These are phyloP conservation scores for Magallana angulata DNA, from an alignment of 1,140 invertebrate genomes.

Conservation along the genomic window DNA sequence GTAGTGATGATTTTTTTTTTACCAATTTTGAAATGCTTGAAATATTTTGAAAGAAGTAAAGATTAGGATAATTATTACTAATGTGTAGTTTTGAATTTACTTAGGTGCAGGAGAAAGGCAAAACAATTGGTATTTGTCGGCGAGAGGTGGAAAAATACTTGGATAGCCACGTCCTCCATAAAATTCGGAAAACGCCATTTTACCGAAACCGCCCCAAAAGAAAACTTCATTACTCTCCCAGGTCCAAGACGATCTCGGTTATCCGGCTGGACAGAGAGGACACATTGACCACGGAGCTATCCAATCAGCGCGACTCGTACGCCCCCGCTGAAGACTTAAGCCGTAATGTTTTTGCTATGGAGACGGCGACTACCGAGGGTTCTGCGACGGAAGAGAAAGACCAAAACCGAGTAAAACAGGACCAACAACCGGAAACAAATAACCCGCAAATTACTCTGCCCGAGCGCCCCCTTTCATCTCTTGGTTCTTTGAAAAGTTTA, in stretches of 20 bases:
- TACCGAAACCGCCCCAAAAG: constrained; percentile 9
- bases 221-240: background rate
- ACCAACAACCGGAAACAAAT: background rate
- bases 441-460: background rate
- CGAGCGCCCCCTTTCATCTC: background rate
- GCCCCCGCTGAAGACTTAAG: background rate
- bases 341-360: background rate
- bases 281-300: background rate
- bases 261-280: background rate
- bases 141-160: constrained; percentile 1
- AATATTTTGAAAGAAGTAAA: no score
- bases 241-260: background rate
- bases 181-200: constrained; percentile 25
- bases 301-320: background rate
- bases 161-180: background rate
- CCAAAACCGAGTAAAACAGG: background rate
- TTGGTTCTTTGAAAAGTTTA: background rate
- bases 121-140: constrained; percentile 27
- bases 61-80: background rate
- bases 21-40: no score
- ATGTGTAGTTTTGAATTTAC: background rate
- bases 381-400: background rate
- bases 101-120: background rate
- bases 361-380: background rate
- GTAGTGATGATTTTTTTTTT: no score